These are phyloP conservation scores for Notodonta dromedarius DNA, from an alignment of 2,888 invertebrate species.

Conservation along the genomic window DNA sequence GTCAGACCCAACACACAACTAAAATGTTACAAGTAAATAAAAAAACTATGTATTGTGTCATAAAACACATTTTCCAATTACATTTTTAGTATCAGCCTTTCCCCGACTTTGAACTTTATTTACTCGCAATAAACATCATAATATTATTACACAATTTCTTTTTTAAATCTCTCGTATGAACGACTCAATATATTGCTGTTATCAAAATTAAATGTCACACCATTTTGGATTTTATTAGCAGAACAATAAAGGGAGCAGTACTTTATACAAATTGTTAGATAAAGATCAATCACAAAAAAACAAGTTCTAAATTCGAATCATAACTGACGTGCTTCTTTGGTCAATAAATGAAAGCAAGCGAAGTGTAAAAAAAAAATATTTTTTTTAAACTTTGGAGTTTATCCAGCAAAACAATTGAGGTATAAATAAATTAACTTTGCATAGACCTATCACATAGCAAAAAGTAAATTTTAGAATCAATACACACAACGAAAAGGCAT, in stretches of 20 bases:
- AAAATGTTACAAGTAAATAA: neutral
- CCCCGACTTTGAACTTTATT: slow-evolving; percentile 34
- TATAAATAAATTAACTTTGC: no score
- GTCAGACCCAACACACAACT: no score
- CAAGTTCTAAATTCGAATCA: no score
- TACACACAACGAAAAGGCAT: neutral
- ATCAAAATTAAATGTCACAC: slow-evolving; percentile 20
- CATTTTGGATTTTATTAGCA: slow-evolving; percentile 15
- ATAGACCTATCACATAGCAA: no score
- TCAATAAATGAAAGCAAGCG: no score
- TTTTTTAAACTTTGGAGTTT: no score
- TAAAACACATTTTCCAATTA: slow-evolving; percentile 21
- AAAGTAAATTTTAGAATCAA: no score
- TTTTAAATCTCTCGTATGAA: slow-evolving; percentile 28
- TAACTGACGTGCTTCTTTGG: no score
- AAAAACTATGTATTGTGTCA: slow-evolving; percentile 17
- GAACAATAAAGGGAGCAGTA: slow-evolving; percentile 10
- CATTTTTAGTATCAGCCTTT: slow-evolving; percentile 27
- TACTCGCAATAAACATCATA: slow-evolving; percentile 26
- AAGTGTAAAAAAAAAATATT: no score
- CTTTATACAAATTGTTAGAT: neutral
- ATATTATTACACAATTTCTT: slow-evolving; percentile 17
- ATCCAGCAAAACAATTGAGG: no score
- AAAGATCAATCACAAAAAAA: no score
- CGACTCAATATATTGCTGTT: slow-evolving; percentile 21